Evolutionary conservation across 2,797 vertebrate species (phyloP).

Genomic region (Crocidura indochinensis): DNA sequence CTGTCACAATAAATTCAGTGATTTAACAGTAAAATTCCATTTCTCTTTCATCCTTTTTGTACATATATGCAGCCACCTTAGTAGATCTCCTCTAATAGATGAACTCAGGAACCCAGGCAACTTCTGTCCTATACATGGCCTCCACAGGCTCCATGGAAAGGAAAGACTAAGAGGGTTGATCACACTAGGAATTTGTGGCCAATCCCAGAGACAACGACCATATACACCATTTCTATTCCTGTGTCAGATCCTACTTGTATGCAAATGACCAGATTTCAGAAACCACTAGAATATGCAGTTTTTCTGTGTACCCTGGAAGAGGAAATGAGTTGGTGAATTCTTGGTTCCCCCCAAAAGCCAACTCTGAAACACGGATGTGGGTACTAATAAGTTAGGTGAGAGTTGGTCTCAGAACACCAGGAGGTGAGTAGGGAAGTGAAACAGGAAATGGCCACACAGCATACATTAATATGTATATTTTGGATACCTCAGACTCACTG

Average conservation of each 20-base stretch:
- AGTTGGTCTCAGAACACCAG: neutral
- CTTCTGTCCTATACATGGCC: constrained; percentile 18
- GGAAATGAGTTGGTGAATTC: constrained; percentile 36
- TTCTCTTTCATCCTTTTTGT: constrained; percentile 3
- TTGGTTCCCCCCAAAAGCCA: constrained; percentile 3
- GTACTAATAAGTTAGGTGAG: constrained; percentile 15
- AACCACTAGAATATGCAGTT: neutral
- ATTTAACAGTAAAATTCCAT: constrained; percentile 19
- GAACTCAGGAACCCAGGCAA: constrained; percentile 36
- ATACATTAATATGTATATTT: neutral
- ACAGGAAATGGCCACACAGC: neutral
- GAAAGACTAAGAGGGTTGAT: constrained; percentile 32
- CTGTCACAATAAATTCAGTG: neutral
- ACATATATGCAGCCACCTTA: neutral
- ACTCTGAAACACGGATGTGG: constrained; percentile 8
- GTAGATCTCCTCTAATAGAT: neutral
- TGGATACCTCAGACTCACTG: neutral
- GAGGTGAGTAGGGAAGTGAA: constrained; percentile 31
- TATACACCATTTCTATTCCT: neutral
- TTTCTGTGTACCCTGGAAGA: constrained; percentile 18
- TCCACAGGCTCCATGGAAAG: constrained; percentile 17
- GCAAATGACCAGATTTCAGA: neutral
- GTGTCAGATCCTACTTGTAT: constrained; percentile 40
- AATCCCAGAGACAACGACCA: neutral
- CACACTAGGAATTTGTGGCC: constrained; percentile 4